A percentile compares a stretch with the other conserved stretches of the same genome.
phyloP scores from a whole-genome alignment of 1,140 invertebrate species.

The Ceratina australensis region DNA sequence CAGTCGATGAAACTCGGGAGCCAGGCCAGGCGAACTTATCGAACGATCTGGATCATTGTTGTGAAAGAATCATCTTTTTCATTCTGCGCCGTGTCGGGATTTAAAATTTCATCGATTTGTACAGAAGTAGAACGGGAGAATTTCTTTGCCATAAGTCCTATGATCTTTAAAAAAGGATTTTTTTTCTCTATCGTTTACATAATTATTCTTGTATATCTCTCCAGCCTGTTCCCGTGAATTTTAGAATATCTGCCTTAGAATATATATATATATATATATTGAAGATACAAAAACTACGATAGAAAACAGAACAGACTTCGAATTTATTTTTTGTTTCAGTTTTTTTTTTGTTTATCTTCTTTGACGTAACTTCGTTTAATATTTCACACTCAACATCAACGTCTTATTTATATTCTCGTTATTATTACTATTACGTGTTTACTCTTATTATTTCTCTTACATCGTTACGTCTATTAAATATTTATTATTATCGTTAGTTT shows the following conservation, averaged over 20 bases:
- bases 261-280: slow-evolving; percentile 69
- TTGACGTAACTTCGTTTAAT: slow-evolving; percentile 49
- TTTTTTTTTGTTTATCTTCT: slow-evolving; percentile 53
- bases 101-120: background rate
- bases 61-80: background rate
- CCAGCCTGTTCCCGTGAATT: slow-evolving; percentile 60
- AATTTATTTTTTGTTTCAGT: slow-evolving; percentile 64
- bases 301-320: slow-evolving; percentile 78
- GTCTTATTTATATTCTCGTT: slow-evolving; percentile 56
- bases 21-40: slow-evolving; percentile 24
- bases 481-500: slow-evolving; percentile 57
- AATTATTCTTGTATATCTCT: background rate
- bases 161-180: background rate
- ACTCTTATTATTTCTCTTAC: slow-evolving; percentile 49
- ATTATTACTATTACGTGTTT: slow-evolving; percentile 49
- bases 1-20: slow-evolving; percentile 27
- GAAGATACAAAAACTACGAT: slow-evolving; percentile 80
- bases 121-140: slow-evolving; percentile 16
- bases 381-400: slow-evolving; percentile 75
- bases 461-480: slow-evolving; percentile 38
- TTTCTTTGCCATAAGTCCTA: background rate
- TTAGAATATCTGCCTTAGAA: slow-evolving; percentile 77
- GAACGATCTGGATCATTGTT: slow-evolving; percentile 11
- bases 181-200: background rate
- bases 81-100: background rate